phyloP scores from a whole-genome alignment of 2,113 vertebrate genomes.

The Bubalus kerabau region DNA sequence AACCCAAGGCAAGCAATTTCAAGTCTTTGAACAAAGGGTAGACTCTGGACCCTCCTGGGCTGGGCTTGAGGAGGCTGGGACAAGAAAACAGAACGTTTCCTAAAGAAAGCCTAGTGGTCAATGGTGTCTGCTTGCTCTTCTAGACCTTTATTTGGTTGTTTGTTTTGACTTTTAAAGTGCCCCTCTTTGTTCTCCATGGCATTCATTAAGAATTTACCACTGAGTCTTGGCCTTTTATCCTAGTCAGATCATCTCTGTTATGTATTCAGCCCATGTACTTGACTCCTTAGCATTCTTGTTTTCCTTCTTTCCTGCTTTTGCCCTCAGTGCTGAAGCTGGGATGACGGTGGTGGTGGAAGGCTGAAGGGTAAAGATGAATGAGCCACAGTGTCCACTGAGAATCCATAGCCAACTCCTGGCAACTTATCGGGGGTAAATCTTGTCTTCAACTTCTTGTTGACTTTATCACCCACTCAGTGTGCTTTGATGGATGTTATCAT shows the following conservation, averaged over 20 bases:
- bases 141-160: neutral
- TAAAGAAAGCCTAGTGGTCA: neutral
- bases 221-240: neutral
- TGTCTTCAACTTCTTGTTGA: slow-evolving; percentile 52
- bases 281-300: neutral
- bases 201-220: neutral
- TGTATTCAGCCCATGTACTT: neutral
- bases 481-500: slow-evolving; percentile 25
- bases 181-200: neutral
- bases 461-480: slow-evolving; percentile 54
- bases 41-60: neutral
- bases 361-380: neutral
- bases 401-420: neutral
- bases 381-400: slow-evolving; percentile 3
- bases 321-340: neutral
- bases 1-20: slow-evolving; percentile 24
- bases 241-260: neutral
- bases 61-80: neutral
- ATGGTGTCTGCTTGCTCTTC: neutral
- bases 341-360: neutral
- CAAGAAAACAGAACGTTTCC: neutral
- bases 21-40: slow-evolving; percentile 23
- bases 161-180: slow-evolving; percentile 8
- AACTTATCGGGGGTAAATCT: slow-evolving; percentile 20
- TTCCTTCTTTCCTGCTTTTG: neutral